phyloP scores from a whole-genome alignment of 2,888 invertebrate genomes.

The Baccha elongata region DNA sequence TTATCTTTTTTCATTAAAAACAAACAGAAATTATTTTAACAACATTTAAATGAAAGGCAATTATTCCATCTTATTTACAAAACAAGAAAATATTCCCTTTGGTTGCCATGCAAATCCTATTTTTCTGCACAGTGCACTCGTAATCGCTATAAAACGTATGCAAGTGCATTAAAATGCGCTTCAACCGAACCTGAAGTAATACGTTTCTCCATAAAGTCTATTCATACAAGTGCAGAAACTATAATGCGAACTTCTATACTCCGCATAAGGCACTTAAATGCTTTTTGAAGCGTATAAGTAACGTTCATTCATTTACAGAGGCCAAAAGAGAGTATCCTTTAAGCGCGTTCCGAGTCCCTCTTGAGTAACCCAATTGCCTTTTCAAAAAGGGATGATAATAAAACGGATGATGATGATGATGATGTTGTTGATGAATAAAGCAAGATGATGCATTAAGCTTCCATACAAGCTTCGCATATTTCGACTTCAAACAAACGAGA shows the following conservation, averaged over 20 bases:
- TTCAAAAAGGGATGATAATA: conserved; percentile 6
- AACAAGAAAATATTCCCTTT: not conserved
- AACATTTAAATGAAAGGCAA: conserved; percentile 7
- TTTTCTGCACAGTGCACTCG: conserved; percentile 22
- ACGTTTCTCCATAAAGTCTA: conserved; percentile 4
- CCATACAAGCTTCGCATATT: conserved; percentile 7
- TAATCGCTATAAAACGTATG: conserved; percentile 24
- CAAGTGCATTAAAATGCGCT: conserved; percentile 40
- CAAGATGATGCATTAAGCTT: conserved; percentile 39
- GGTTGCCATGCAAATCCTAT: conserved; percentile 16
- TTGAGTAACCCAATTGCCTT: conserved; percentile 51
- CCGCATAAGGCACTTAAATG: conserved; percentile 29
- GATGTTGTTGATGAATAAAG: conserved; percentile 29
- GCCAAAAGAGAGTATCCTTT: conserved; percentile 10
- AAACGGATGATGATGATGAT: conserved; percentile 18
- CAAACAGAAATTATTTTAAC: not conserved
- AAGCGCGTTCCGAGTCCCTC: conserved; percentile 33
- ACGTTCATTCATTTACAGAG: conserved; percentile 43
- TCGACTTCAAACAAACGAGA: conserved; percentile 19
- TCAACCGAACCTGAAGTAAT: conserved; percentile 56
- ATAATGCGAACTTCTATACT: not conserved
- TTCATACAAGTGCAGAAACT: conserved; percentile 5
- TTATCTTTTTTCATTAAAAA: too few species aligned
- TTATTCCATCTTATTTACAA: conserved; percentile 16
- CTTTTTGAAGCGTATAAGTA: conserved; percentile 45